Conservation (phyloP, 2,888 invertebrate genomes). For the Aphidius colemani region DNA sequence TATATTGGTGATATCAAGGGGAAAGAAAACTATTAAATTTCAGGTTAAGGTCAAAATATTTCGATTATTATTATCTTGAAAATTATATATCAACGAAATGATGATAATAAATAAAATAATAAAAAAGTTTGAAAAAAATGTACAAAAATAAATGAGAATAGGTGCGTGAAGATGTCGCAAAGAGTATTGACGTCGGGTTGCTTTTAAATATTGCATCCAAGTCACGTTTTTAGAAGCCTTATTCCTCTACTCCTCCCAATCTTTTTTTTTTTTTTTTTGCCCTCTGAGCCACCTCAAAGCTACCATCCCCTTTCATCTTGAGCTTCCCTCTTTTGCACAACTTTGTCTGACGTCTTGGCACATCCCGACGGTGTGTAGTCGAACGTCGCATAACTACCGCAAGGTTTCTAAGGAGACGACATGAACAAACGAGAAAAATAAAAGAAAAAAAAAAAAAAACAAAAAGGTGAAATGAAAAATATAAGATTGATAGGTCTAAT, state of each 20-base stretch:
- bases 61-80: constrained; percentile 17
- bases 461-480: constrained; percentile 2
- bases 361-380: constrained; percentile 24
- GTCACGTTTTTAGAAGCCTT: constrained; percentile 55
- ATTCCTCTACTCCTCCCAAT: constrained; percentile 26
- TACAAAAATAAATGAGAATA: constrained; percentile 24
- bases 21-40: constrained; percentile 32
- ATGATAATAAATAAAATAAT: constrained; percentile 1
- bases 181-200: constrained; percentile 56
- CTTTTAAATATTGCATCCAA: constrained; percentile 59
- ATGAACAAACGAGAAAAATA: constrained; percentile 26
- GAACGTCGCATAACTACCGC: constrained; percentile 54
- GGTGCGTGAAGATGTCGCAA: constrained; percentile 41
- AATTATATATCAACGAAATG: constrained; percentile 8
- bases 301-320: constrained; percentile 24
- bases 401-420: constrained; percentile 50
- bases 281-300: constrained; percentile 2
- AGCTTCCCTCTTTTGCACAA: constrained; percentile 23
- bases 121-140: constrained; percentile 23
- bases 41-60: constrained; percentile 50
- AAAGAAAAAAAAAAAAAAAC: constrained; percentile 10
- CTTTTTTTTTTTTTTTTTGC: constrained; percentile 25
- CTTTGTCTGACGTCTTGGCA: constrained; percentile 19
- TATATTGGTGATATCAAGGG: not conserved
- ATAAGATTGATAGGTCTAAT: constrained; percentile 9